Evolutionary conservation across 2,888 invertebrate species (phyloP).

Genomic region (Apocheima hispidaria): DNA sequence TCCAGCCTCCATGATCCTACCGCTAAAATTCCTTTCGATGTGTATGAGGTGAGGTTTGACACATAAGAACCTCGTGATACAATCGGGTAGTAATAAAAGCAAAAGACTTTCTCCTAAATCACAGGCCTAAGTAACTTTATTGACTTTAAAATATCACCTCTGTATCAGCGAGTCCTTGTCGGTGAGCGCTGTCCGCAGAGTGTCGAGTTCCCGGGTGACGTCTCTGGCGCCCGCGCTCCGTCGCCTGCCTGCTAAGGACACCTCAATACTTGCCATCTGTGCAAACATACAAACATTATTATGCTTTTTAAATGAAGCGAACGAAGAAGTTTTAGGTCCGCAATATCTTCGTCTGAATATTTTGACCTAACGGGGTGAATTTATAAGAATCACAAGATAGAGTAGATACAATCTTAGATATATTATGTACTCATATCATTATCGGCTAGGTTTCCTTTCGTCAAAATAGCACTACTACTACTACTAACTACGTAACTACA

Average conservation of each 20-base stretch:
- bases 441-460: too few species aligned
- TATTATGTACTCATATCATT: too few species aligned
- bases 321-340: background rate
- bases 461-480: background rate
- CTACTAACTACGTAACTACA: background rate
- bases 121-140: background rate
- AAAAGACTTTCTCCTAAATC: too few species aligned
- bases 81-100: too few species aligned
- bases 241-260: constrained; percentile 86
- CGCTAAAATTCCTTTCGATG: background rate
- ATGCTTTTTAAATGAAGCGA: background rate
- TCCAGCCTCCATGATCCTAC: background rate
- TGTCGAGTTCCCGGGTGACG: constrained; percentile 87
- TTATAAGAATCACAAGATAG: too few species aligned
- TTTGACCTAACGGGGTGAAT: too few species aligned
- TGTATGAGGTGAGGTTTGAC: too few species aligned
- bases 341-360: background rate
- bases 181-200: constrained; percentile 89
- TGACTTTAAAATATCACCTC: constrained; percentile 74
- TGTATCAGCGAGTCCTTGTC: constrained; percentile 95
- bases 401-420: too few species aligned
- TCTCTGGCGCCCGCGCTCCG: constrained; percentile 75
- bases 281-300: constrained; percentile 15
- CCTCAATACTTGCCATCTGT: constrained; percentile 95
- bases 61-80: too few species aligned